phyloP scores from a whole-genome alignment of 2,888 invertebrate species.

The Raillietiella orientalis region DNA sequence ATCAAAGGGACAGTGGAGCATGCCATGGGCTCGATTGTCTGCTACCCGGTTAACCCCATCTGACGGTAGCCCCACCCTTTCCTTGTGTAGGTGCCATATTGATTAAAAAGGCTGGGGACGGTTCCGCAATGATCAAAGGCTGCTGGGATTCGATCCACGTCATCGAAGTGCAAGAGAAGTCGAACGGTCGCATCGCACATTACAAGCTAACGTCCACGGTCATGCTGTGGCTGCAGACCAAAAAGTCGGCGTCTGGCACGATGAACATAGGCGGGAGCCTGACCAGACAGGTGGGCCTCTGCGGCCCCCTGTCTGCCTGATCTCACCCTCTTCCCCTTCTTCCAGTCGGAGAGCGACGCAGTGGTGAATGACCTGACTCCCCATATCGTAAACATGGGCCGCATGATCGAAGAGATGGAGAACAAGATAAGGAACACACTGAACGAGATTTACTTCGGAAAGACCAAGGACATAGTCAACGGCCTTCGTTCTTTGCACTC shows the following conservation, averaged over 20 bases:
- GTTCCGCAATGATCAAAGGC: conserved; percentile 90
- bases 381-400: conserved; percentile 93
- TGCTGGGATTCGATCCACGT: conserved; percentile 99
- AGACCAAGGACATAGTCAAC: conserved; percentile 92
- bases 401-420: conserved; percentile 98
- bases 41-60: too few relatives aligned
- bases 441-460: conserved; percentile 97
- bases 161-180: conserved; percentile 89
- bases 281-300: conserved; percentile 45
- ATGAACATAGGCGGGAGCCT: conserved; percentile 97
- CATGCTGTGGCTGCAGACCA: conserved; percentile 97
- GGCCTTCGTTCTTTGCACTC: conserved; percentile 54
- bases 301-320: not conserved
- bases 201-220: conserved; percentile 97
- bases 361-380: conserved; percentile 70
- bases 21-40: too few relatives aligned
- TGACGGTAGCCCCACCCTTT: too few relatives aligned
- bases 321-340: conserved; percentile 7
- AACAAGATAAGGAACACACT: conserved; percentile 94
- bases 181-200: conserved; percentile 69
- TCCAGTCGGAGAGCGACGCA: conserved; percentile 60
- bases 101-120: conserved; percentile 95
- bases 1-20: too few relatives aligned
- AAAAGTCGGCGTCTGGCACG: conserved; percentile 70
- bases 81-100: conserved; percentile 48